phyloP scores from a whole-genome alignment of 1,140 invertebrate genomes.

The Pogonognathellus flavescens region DNA sequence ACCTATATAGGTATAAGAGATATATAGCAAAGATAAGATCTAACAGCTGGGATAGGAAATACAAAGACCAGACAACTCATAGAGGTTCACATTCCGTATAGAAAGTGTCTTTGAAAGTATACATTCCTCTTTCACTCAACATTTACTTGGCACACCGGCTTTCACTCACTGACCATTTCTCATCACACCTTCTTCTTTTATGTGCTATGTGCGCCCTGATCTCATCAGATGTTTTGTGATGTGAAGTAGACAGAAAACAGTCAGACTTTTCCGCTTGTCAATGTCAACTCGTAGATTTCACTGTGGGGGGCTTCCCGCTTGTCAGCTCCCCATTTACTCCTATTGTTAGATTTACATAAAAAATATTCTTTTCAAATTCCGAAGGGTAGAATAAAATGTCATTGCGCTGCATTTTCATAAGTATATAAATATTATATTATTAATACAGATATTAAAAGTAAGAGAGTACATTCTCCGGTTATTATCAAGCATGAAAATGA shows the following conservation, averaged over 20 bases:
- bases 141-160: conserved; percentile 9
- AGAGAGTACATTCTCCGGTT: no score
- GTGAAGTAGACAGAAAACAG: conserved; percentile 8
- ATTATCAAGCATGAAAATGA: not conserved
- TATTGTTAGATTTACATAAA: conserved; percentile 35
- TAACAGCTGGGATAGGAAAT: not conserved
- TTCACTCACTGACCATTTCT: conserved; percentile 42
- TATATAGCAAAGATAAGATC: not conserved
- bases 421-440: no score
- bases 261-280: conserved; percentile 37
- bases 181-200: conserved; percentile 51
- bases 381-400: no score
- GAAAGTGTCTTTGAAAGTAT: conserved; percentile 8
- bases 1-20: not conserved
- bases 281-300: conserved; percentile 28
- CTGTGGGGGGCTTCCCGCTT: conserved; percentile 37
- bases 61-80: no score
- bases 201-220: conserved; percentile 3
- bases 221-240: conserved; percentile 11
- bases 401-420: no score
- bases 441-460: no score
- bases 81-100: not conserved
- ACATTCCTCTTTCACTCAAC: conserved; percentile 38
- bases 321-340: conserved; percentile 34
- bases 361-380: not conserved